phyloP scores from a whole-genome alignment of 2,888 invertebrate genomes.

The Zelleria hepariella region DNA sequence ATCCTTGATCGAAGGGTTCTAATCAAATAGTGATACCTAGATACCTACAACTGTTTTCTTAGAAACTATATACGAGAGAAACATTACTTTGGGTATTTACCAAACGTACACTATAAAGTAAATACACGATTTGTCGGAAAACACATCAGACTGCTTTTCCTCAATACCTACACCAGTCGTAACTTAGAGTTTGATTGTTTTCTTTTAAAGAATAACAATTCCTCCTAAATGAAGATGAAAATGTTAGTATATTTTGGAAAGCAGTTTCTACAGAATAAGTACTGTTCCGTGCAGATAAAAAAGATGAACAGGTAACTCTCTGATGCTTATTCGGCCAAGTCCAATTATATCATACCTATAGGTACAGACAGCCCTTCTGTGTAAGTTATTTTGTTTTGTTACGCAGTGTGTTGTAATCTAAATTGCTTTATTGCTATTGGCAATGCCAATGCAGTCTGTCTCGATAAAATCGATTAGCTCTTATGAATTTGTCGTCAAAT shows the following conservation, averaged over 20 bases:
- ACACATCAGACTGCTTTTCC: not conserved
- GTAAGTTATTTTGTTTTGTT: not conserved
- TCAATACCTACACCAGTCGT: not conserved
- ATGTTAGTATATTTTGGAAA: too few relatives aligned
- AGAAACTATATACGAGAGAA: too few relatives aligned
- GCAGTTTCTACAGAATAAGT: too few relatives aligned
- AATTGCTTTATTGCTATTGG: slow-evolving; percentile 25
- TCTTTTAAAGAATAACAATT: not conserved
- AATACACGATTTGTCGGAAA: not conserved
- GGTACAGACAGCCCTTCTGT: not conserved
- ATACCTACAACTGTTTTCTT: not conserved
- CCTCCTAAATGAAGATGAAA: not conserved
- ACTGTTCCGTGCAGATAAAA: too few relatives aligned
- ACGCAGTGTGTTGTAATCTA: slow-evolving; percentile 13
- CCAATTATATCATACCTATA: too few relatives aligned
- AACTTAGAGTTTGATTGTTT: not conserved
- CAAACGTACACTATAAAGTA: not conserved
- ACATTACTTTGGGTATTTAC: not conserved
- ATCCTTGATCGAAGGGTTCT: too few relatives aligned
- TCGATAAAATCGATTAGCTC: not conserved
- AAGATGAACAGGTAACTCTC: too few relatives aligned
- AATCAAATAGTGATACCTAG: too few relatives aligned
- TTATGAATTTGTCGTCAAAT: not conserved
- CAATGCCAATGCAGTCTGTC: not conserved
- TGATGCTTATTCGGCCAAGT: too few relatives aligned